A percentile compares a stretch with the other conserved stretches of the same genome.
phyloP scores from a whole-genome alignment of 1,140 invertebrate genomes.

The Pteromalus puparum region DNA sequence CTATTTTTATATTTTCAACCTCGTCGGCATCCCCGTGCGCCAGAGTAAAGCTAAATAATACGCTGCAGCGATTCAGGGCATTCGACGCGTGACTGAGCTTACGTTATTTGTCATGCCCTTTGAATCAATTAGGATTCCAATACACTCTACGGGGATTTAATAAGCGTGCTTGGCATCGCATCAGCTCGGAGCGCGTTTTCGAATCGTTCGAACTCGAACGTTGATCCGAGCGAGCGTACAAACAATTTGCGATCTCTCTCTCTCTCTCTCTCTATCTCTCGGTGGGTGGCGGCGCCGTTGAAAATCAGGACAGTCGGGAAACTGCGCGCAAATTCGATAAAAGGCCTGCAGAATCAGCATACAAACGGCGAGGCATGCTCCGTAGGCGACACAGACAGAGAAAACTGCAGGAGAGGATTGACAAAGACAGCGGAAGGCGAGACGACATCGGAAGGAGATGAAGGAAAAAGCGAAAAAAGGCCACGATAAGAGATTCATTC shows the following conservation, averaged over 20 bases:
- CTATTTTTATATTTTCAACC: neutral
- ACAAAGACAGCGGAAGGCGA: neutral
- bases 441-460: neutral
- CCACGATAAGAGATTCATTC: slow-evolving; percentile 10
- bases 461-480: neutral
- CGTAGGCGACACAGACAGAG: neutral
- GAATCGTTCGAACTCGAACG: neutral
- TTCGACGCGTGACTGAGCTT: no score
- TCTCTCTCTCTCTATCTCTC: no score
- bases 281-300: neutral
- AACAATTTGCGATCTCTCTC: neutral
- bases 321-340: slow-evolving; percentile 18
- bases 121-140: neutral
- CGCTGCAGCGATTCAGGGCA: no score
- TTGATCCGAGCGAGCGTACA: neutral
- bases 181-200: neutral
- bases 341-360: slow-evolving; percentile 5
- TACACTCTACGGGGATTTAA: neutral
- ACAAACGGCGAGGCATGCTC: neutral
- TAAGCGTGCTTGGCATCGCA: neutral
- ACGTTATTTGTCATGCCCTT: neutral
- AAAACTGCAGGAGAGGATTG: neutral
- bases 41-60: no score
- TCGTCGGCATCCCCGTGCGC: no score
- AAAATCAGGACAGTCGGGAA: slow-evolving; percentile 20